A percentile compares a stretch with the other conserved stretches of the same genome.
phyloP scores from a whole-genome alignment of 2,797 vertebrate species.

The Sebastes goodei region DNA sequence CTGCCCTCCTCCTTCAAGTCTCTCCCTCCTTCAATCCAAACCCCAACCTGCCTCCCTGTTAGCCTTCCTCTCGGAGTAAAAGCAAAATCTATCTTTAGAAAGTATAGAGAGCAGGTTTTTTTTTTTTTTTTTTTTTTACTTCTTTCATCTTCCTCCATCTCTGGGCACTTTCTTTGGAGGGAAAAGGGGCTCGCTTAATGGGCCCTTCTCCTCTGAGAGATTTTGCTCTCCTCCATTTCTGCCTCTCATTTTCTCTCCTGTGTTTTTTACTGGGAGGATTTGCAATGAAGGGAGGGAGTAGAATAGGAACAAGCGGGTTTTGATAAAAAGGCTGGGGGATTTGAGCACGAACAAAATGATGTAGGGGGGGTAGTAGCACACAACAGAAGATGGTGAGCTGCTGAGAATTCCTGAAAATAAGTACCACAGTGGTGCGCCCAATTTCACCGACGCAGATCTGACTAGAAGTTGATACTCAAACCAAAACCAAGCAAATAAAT shows the following conservation, averaged over 20 bases:
- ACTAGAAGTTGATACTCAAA: neutral
- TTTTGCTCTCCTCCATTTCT: conserved; percentile 59
- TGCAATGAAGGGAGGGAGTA: conserved; percentile 46
- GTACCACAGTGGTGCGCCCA: neutral
- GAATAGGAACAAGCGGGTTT: conserved; percentile 58
- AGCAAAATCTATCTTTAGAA: conserved; percentile 78
- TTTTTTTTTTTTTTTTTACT: conserved; percentile 23
- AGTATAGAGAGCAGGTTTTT: conserved; percentile 40
- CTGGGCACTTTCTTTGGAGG: conserved; percentile 69
- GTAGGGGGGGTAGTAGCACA: conserved; percentile 5
- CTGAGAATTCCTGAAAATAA: conserved; percentile 28
- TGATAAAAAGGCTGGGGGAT: conserved; percentile 41
- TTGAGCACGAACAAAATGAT: conserved; percentile 56
- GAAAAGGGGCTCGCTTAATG: conserved; percentile 66
- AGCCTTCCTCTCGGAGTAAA: conserved; percentile 53
- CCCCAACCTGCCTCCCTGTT: conserved; percentile 64
- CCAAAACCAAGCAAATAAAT: neutral
- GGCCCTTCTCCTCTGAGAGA: conserved; percentile 68
- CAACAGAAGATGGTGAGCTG: conserved; percentile 16
- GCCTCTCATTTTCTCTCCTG: conserved; percentile 62
- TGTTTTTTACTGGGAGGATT: conserved; percentile 66
- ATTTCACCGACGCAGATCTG: neutral
- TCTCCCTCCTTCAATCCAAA: conserved; percentile 53
- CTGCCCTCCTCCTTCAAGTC: conserved; percentile 65
- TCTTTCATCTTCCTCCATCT: conserved; percentile 83